Evolutionary conservation across 2,888 invertebrate species (phyloP).

Genomic region (Drosophila setosimentum): DNA sequence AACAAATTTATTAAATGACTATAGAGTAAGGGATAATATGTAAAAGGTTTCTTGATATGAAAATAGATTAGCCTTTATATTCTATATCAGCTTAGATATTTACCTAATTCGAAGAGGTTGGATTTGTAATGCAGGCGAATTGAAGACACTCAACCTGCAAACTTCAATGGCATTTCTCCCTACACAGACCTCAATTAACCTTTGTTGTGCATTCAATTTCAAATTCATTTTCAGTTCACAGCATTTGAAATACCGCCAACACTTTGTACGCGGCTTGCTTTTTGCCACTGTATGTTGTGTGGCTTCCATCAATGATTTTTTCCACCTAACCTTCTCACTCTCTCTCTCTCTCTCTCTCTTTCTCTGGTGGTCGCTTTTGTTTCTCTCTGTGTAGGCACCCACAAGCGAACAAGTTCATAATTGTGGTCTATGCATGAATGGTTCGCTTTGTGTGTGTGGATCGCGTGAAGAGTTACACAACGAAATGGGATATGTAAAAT

Average conservation of each 20-base stretch:
- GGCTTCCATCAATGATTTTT: slow-evolving; percentile 72
- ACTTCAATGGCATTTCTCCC: slow-evolving; percentile 17
- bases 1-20: not conserved
- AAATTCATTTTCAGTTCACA: slow-evolving; percentile 34
- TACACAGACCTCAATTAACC: slow-evolving; percentile 52
- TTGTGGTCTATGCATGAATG: slow-evolving; percentile 66
- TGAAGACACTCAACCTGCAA: slow-evolving; percentile 26
- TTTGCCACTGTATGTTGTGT: slow-evolving; percentile 29
- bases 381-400: slow-evolving; percentile 8
- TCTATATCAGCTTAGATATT: not conserved
- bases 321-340: slow-evolving; percentile 18
- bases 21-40: no score
- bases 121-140: slow-evolving; percentile 3
- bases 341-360: slow-evolving; percentile 1
- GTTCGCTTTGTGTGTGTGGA: slow-evolving; percentile 38
- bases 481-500: slow-evolving; percentile 39
- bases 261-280: slow-evolving; percentile 13
- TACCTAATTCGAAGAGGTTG: not conserved
- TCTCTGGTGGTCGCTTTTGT: not conserved
- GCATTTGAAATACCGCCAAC: slow-evolving; percentile 27
- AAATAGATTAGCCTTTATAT: no score
- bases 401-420: slow-evolving; percentile 57
- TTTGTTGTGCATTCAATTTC: slow-evolving; percentile 46
- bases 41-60: not conserved
- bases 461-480: slow-evolving; percentile 76